Evolutionary conservation across 1,140 invertebrate genomes (phyloP), one percentile per base, ranked within the genome.

Genomic region (Philaenus spumarius): DNA sequence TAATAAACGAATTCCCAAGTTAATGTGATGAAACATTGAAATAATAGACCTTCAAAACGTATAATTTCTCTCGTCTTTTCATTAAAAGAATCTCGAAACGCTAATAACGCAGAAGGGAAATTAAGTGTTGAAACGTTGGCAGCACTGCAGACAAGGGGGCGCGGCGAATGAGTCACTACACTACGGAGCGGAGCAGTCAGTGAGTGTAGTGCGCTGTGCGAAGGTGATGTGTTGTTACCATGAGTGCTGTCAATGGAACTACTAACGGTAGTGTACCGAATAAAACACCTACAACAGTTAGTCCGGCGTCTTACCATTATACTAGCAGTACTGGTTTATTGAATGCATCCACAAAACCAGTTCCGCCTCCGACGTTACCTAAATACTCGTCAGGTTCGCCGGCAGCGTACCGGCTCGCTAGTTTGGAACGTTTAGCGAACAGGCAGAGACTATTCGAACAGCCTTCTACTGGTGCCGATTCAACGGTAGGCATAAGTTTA

Each of bases 361-460:
- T 59, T 52, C 81, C 82, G 37, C 79, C 78, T 46, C 82, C 82
- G 40, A 83, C 81, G 12, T 65, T 84, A 58, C 82, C 83, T 9
- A 83, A 83, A 64, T 83, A 84, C 62, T 78, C 45, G 76, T 78
- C 53, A 70, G 75, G 40, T 71, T 64, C 51, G 58, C 75, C 68
- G 61, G 72, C 67, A 63, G 77, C 72, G 7, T 63, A 65, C 54
- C 55, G 64, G 4, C 71, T 72, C 65, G 59, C 75, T 66, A 73
- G 81, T 59, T 74, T 77, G 40, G 82, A 83, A 68, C 76, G 82
- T 34, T 73, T 86, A 55, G 83, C 84, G 14, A 86, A 85, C 66
- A 75, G 85, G 40, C 85, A 87, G 66, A 79, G 84, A 63, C 80
- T 86, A 62, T 80, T 85, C 61, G 84, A 85, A 51, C 68, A 58